Conservation (phyloP, 2,888 invertebrate species). For the Isoperla grammatica region DNA sequence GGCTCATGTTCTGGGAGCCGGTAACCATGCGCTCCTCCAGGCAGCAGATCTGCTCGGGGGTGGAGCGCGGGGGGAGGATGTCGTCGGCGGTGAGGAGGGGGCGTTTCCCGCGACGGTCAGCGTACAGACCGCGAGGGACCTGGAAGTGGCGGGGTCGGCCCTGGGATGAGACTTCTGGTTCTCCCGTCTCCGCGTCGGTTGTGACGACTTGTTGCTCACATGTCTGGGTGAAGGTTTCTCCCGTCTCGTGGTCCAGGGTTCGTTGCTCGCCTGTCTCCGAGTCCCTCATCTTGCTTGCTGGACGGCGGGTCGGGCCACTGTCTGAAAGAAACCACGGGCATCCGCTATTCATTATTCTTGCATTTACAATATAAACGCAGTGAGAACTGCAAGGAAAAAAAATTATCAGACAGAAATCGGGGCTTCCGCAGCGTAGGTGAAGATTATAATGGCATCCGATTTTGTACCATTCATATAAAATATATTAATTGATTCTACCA, state of each 20-base stretch:
- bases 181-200: constrained; percentile 51
- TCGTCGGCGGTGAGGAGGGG: background rate
- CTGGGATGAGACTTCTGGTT: constrained; percentile 39
- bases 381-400: too few species aligned
- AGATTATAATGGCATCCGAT: too few species aligned
- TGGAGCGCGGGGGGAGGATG: constrained; percentile 29
- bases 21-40: constrained; percentile 21
- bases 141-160: constrained; percentile 27
- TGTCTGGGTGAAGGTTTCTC: constrained; percentile 36
- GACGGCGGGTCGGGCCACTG: too few species aligned
- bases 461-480: too few species aligned
- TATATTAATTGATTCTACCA: too few species aligned
- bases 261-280: constrained; percentile 52
- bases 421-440: too few species aligned
- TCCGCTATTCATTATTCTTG: too few species aligned
- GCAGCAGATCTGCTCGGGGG: constrained; percentile 22
- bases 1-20: constrained; percentile 33
- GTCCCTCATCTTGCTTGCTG: constrained; percentile 59
- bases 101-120: background rate
- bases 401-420: too few species aligned
- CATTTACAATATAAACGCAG: too few species aligned
- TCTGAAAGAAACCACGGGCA: too few species aligned
- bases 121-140: constrained; percentile 14
- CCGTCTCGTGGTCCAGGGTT: constrained; percentile 19
- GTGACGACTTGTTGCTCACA: background rate